Evolutionary conservation across 2,888 invertebrate genomes (phyloP).

Genomic region (Pteria penguin): DNA sequence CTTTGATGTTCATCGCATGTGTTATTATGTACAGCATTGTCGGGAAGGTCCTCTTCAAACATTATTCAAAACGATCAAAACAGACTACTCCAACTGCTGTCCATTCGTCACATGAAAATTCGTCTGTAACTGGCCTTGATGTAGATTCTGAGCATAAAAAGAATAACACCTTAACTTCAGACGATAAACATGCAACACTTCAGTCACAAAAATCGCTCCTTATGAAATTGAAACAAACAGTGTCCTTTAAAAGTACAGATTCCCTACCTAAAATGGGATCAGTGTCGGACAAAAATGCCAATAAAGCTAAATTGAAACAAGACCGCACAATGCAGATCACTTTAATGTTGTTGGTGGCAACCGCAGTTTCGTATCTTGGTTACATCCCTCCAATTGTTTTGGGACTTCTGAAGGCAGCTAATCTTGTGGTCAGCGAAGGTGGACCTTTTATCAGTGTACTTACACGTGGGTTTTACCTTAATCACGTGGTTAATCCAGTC

Average conservation of each 20-base stretch:
- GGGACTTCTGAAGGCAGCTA: neutral
- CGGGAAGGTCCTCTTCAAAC: neutral
- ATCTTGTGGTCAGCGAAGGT: neutral
- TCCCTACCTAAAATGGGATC: neutral
- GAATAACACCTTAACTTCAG: neutral
- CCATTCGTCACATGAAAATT: neutral
- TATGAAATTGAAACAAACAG: neutral
- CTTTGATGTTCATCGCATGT: neutral
- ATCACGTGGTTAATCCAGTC: constrained; percentile 3
- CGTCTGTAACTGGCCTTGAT: neutral
- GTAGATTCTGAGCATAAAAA: neutral
- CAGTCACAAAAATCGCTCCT: neutral
- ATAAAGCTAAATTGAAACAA: neutral
- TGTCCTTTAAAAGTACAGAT: neutral
- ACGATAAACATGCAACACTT: neutral
- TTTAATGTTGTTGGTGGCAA: constrained; percentile 10
- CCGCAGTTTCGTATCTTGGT: constrained; percentile 14
- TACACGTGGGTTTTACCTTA: neutral
- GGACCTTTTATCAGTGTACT: neutral
- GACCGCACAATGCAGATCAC: constrained; percentile 1
- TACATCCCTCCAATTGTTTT: constrained; percentile 4
- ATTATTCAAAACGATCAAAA: neutral
- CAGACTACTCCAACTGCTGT: neutral
- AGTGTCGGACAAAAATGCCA: neutral
- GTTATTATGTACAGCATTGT: neutral